Base-by-base conservation (phyloP, 2,888 invertebrate genomes). In the Sarcophaga caerulescens region DNA sequence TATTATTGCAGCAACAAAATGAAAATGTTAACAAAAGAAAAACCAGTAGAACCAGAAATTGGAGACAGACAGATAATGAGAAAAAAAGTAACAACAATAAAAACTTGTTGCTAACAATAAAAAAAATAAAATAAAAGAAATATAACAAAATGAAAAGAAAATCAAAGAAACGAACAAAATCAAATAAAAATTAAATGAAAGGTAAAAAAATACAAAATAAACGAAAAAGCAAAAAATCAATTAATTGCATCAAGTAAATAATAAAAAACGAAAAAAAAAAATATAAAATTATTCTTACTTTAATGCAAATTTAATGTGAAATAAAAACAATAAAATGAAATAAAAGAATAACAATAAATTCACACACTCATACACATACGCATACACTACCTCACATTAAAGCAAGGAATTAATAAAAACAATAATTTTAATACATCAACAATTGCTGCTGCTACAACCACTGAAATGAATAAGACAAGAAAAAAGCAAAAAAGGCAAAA, bases 11-110 rank as follows among this genome's bases (percentile, higher is more conserved):
- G 85, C 82, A 85, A 35, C 35, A 35, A 73, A 74, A 71, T 74
- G 76, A 77, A 85, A 80, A 86, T 85, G 73, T 77, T 78, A 81
- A 81, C 79, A 85, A 81, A 84, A 87, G 81, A 74, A 83, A 86
- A 86, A 86, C 84, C 84, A 86, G 86, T 86, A 84, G 84, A 86
- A 86, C 86, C 84, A 84, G 86, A 81, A 78, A 81, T 83, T 57
- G 59, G 21, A 81, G 76, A 45, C 77, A 80, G 44, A 63, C 70
- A 84, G 77, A 77, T n/a, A 80, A 75, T 77, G 75, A 79, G 66
- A 74, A 62, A 5, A 62, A 35, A 44, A 63, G 25, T 78, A 82
- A 47, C 52, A 70, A 65, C 84, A 84, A 78, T 68, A 84, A 84
- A 87, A 79, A 87, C 84, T 87, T 87, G 87, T 87, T 85, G 85